Evolutionary conservation across 2,888 invertebrate species (phyloP).

Genomic region (Oscheius sp.): DNA sequence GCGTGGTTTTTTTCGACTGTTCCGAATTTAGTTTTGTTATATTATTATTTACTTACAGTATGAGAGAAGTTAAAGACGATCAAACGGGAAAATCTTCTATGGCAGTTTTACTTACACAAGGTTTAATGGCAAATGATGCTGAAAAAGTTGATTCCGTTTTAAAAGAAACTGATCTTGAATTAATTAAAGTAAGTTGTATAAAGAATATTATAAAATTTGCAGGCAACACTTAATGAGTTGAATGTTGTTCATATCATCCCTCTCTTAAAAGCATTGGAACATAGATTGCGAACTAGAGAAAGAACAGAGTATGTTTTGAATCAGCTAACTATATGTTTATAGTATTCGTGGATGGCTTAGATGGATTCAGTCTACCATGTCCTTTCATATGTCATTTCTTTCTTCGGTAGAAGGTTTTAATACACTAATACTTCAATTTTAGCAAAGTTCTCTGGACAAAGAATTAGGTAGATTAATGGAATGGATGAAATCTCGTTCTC

Average conservation of each 20-base stretch:
- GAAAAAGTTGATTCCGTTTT: slow-evolving; percentile 35
- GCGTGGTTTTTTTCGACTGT: no score
- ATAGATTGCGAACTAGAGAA: slow-evolving; percentile 29
- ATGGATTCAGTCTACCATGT: slow-evolving; percentile 23
- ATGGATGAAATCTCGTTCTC: slow-evolving; percentile 19
- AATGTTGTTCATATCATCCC: slow-evolving; percentile 30
- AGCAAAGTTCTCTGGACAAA: slow-evolving; percentile 25
- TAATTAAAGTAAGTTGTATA: slow-evolving; percentile 20
- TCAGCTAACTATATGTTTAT: neutral
- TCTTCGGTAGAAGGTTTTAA: slow-evolving; percentile 17
- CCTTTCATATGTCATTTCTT: slow-evolving; percentile 23
- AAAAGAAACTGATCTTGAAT: slow-evolving; percentile 14
- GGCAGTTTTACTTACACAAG: slow-evolving; percentile 38
- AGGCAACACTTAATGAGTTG: slow-evolving; percentile 32
- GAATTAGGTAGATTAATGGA: slow-evolving; percentile 26
- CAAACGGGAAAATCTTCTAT: slow-evolving; percentile 8
- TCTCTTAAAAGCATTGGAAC: slow-evolving; percentile 34
- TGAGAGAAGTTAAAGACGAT: neutral
- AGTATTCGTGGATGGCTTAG: slow-evolving; percentile 28
- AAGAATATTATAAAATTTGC: neutral
- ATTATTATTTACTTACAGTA: neutral
- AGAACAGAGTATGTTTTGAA: slow-evolving; percentile 30
- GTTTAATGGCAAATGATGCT: slow-evolving; percentile 36
- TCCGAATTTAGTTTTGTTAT: no score
- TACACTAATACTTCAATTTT: neutral